phyloP scores from a whole-genome alignment of 2,888 invertebrate genomes.

The Strigamia maritima region DNA sequence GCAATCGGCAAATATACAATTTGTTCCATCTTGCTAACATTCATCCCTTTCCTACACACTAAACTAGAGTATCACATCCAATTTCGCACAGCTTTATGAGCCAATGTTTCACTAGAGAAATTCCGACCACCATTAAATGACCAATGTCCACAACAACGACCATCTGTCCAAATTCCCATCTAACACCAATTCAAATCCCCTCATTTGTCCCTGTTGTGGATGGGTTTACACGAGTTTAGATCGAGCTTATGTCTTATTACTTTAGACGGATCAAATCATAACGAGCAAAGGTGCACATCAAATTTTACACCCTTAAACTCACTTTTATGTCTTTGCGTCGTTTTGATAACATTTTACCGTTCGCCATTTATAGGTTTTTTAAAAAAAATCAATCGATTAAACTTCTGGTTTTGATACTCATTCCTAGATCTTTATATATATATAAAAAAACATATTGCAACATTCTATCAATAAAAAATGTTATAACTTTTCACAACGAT shows the following conservation, averaged over 20 bases:
- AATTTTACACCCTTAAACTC: conserved; percentile 13
- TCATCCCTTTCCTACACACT: conserved; percentile 30
- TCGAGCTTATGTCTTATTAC: conserved; percentile 28
- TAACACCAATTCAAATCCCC: conserved; percentile 34
- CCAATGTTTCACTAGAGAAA: conserved; percentile 31
- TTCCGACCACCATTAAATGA: conserved; percentile 18
- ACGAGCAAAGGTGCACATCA: conserved; percentile 31
- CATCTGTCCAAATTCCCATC: conserved; percentile 34
- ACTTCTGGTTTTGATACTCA: neutral
- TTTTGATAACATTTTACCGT: conserved; percentile 27
- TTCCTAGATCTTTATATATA: neutral
- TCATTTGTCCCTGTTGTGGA: conserved; percentile 32
- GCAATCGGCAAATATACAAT: conserved; percentile 27
- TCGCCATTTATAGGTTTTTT: neutral
- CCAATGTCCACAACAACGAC: conserved; percentile 32
- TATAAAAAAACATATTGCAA: neutral
- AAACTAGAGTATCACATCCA: conserved; percentile 31
- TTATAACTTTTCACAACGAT: too few relatives aligned
- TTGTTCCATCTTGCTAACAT: conserved; percentile 27
- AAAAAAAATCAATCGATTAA: neutral
- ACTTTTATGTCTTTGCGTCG: conserved; percentile 18
- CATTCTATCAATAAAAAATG: neutral
- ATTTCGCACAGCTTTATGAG: conserved; percentile 31
- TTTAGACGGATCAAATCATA: conserved; percentile 22
- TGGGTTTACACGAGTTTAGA: conserved; percentile 28